Conservation (phyloP, 30 jellyfish, hydroid and myxozoan genomes). For the Hydractinia echinata region DNA sequence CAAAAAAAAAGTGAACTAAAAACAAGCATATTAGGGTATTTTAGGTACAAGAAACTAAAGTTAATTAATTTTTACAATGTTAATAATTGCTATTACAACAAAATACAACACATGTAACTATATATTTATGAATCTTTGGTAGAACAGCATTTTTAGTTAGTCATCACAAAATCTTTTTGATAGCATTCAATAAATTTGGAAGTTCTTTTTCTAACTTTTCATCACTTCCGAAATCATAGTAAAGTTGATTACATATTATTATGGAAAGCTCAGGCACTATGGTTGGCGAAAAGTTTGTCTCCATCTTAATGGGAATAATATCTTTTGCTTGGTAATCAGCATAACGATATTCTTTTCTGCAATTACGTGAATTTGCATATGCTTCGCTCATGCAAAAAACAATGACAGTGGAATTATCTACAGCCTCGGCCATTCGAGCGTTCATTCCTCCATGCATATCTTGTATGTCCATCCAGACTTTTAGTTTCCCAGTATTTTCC, state of each 20-base stretch:
- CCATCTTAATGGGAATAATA: background rate
- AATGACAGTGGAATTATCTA: slow-evolving; percentile 5
- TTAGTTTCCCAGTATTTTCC: background rate
- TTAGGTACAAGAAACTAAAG: too few relatives aligned
- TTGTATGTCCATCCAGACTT: slow-evolving; percentile 22
- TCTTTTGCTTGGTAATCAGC: slow-evolving; percentile 4
- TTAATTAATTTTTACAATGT: too few relatives aligned
- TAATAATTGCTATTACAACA: too few relatives aligned
- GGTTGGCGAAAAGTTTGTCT: background rate
- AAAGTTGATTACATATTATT: background rate
- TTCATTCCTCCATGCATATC: slow-evolving; percentile 10
- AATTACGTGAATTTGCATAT: slow-evolving; percentile 12
- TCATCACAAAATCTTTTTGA: background rate
- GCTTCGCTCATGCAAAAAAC: slow-evolving; percentile 17
- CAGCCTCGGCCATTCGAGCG: slow-evolving; percentile 22
- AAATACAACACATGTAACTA: too few relatives aligned
- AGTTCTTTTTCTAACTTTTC: background rate
- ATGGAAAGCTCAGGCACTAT: background rate
- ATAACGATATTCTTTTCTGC: background rate
- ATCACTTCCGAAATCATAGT: slow-evolving; percentile 15
- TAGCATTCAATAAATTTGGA: slow-evolving; percentile 3
- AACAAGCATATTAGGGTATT: too few relatives aligned
- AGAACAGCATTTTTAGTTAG: too few relatives aligned
- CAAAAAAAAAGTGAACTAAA: too few relatives aligned
- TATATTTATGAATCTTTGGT: too few relatives aligned